Conservation (phyloP, 2,797 vertebrate species). For the Tinamus major region DNA sequence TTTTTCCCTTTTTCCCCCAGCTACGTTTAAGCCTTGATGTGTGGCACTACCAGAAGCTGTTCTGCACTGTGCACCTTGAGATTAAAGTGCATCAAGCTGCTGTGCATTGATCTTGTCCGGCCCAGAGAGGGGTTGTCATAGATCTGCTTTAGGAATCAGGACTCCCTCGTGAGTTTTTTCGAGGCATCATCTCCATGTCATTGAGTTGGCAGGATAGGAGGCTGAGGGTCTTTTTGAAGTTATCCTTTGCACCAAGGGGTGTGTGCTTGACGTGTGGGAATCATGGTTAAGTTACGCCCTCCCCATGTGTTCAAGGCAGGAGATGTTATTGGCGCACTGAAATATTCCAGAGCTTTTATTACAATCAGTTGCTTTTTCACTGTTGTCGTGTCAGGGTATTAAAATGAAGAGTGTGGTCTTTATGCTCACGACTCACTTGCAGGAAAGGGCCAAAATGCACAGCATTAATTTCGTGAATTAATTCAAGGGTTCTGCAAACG, state of each 20-base stretch:
- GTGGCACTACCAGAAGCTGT: conserved; percentile 11
- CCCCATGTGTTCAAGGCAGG: background rate
- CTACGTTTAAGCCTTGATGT: conserved; percentile 12
- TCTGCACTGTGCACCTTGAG: conserved; percentile 47
- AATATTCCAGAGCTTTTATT: background rate
- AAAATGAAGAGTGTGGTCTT: background rate
- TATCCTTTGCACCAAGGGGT: conserved; percentile 46
- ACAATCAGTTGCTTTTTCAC: background rate
- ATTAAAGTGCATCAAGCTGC: conserved; percentile 25
- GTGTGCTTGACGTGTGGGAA: conserved; percentile 50
- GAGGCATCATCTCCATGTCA: conserved; percentile 62
- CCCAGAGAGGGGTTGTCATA: conserved; percentile 60
- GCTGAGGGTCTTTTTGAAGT: conserved; percentile 67
- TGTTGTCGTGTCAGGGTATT: background rate
- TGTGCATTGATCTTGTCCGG: conserved; percentile 54
- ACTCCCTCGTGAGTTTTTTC: conserved; percentile 45
- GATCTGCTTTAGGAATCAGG: conserved; percentile 67
- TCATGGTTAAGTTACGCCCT: background rate
- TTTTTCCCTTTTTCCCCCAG: background rate
- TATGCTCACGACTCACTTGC: background rate
- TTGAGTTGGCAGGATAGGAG: conserved; percentile 67
- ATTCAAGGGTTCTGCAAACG: background rate
- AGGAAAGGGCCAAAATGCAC: background rate
- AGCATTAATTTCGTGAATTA: background rate
- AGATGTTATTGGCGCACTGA: background rate